Base-by-base conservation (phyloP, 2,113 vertebrate genomes). In the Lepus europaeus region DNA sequence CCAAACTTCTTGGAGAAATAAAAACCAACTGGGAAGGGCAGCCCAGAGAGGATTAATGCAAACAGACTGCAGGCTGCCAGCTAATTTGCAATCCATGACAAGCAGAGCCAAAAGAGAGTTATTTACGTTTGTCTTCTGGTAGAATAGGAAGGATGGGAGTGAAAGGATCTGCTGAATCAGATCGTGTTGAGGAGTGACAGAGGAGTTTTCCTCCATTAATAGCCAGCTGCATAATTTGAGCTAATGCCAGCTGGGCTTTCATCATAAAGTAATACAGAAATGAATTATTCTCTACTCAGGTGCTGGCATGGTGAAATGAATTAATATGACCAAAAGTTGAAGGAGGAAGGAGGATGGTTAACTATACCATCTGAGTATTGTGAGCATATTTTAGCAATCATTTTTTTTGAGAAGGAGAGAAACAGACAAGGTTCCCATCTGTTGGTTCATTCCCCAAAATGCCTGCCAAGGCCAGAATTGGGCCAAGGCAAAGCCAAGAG, bases 171-270 rank as follows among this genome's bases (percentile, higher is more conserved):
- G 93, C 97, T 98, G 95, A 98, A 97, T 98, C 93, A 97, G 85
- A 94, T 94, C 59, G 68, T 93, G 90, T 85, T 56, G 89, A 96
- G 91, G 92, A 98, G 85, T 84, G 92, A 84, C 93, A 92, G 74
- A 94, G 74, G 93, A 92, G 90, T 97, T 97, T 97, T 97, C 96
- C 97, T 96, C 96, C 98, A 98, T 98, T 98, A 98, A 98, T 97
- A 98, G 96, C 94, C 97, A 98, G 98, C 97, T 97, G 97, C 96
- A 97, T 68, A 95, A 97, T 92, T 96, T 97, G 97, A 98, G 96
- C 95, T 79, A 93, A 97, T 95, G 96, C 96, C 98, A 98, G 95
- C 96, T 88, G 73, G 85, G 82, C 72, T 95, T 96, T 94, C 23
- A 0, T 97, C 97, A 97, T 94, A 80, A 97, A 97, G 85, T 86